Percentiles rank a stretch among this genome's conserved stretches.
phyloP scores from a whole-genome alignment of 92 coral and sea anemone genomes.

The Porites cylindrica region DNA sequence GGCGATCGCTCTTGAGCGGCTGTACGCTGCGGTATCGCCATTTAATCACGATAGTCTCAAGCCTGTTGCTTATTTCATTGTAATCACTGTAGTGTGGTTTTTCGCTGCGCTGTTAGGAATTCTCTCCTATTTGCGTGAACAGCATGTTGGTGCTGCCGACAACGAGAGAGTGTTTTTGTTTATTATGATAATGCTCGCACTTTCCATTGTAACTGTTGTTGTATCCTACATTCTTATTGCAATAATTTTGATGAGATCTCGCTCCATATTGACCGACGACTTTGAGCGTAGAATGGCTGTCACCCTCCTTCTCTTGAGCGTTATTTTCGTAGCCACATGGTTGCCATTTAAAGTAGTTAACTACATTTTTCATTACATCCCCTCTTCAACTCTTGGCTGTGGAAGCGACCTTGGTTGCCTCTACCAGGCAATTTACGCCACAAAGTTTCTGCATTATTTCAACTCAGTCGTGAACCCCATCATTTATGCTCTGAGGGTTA shows the following conservation, averaged over 20 bases:
- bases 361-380: conserved; percentile 34
- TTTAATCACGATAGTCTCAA: conserved; percentile 27
- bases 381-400: background rate
- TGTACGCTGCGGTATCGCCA: conserved; percentile 58
- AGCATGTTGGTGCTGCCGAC: conserved; percentile 32
- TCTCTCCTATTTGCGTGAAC: conserved; percentile 33
- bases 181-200: conserved; percentile 44
- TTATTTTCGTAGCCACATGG: conserved; percentile 66
- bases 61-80: conserved; percentile 23
- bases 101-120: conserved; percentile 14
- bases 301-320: conserved; percentile 64
- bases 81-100: conserved; percentile 21
- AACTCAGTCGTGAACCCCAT: conserved; percentile 77
- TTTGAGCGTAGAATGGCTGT: conserved; percentile 53
- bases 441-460: conserved; percentile 73
- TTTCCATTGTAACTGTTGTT: conserved; percentile 50
- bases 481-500: conserved; percentile 64
- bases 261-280: conserved; percentile 5
- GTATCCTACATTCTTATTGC: conserved; percentile 51
- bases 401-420: conserved; percentile 25
- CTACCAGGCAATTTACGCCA: conserved; percentile 55
- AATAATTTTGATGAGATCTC: conserved; percentile 22
- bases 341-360: conserved; percentile 68
- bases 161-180: conserved; percentile 5
- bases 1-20: conserved; percentile 74